phyloP scores from a whole-genome alignment of 2,113 vertebrate genomes.

The Narcine bancroftii region DNA sequence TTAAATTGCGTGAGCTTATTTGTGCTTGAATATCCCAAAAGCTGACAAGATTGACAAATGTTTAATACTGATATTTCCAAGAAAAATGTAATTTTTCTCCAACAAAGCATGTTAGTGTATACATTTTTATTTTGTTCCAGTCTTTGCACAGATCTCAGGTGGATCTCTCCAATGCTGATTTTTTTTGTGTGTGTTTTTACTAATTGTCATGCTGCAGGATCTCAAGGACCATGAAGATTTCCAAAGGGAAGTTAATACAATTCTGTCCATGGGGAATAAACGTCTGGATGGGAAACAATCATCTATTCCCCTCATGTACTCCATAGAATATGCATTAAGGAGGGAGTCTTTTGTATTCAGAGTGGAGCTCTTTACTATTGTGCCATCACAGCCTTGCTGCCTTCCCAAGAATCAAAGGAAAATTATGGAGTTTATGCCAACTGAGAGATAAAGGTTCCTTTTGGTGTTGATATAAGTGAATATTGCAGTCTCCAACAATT shows the following conservation, averaged over 20 bases:
- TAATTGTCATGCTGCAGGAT: neutral
- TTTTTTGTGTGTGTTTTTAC: too few relatives aligned
- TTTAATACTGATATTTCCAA: neutral
- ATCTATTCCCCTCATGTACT: neutral
- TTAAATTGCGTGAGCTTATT: neutral
- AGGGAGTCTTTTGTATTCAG: neutral
- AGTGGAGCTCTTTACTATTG: neutral
- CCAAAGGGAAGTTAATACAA: neutral
- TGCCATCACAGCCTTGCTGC: neutral
- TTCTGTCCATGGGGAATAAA: neutral
- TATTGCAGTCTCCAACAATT: neutral
- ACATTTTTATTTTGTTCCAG: neutral
- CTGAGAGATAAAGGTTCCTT: neutral
- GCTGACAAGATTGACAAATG: neutral
- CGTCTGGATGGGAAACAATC: constrained; percentile 6
- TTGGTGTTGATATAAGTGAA: neutral
- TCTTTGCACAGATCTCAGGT: neutral
- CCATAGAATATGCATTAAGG: neutral
- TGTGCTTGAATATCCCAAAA: neutral
- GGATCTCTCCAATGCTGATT: neutral
- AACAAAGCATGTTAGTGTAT: neutral
- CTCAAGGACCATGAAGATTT: neutral
- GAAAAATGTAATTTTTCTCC: neutral
- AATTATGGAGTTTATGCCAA: neutral
- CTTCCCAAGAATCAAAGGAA: neutral